These are phyloP conservation scores for Phaetusa simplex DNA, from an alignment of 2,113 vertebrate genomes.

Conservation along the genomic window DNA sequence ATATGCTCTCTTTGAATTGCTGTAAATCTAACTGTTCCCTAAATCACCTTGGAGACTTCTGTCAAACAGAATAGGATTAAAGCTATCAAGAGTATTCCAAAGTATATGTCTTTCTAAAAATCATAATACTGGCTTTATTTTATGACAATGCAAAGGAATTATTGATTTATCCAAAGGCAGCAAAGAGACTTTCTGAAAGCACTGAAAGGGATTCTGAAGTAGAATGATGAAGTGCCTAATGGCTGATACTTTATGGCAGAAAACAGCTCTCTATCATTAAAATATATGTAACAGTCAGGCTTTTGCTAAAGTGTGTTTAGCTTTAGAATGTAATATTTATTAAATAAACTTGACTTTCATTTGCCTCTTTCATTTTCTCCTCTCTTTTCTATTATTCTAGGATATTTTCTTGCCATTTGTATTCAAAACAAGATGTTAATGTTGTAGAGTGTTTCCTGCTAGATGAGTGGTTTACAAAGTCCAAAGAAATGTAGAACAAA, in stretches of 20 bases:
- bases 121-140: not conserved
- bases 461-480: not conserved
- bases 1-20: not conserved
- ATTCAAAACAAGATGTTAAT: not conserved
- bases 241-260: not conserved
- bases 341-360: slow-evolving; percentile 25
- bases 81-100: not conserved
- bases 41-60: slow-evolving; percentile 29
- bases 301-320: not conserved
- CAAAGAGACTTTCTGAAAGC: not conserved
- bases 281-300: not conserved
- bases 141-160: slow-evolving; percentile 8
- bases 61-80: slow-evolving; percentile 17
- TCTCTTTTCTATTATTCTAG: not conserved
- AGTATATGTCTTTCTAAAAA: not conserved
- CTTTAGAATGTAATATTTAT: slow-evolving; percentile 21
- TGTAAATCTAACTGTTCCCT: not conserved
- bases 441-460: not conserved
- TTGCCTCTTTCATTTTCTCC: not conserved
- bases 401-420: not conserved
- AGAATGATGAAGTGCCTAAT: not conserved
- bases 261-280: not conserved
- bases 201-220: not conserved
- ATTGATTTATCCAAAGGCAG: slow-evolving; percentile 2
- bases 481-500: not conserved